phyloP scores from a whole-genome alignment of 2,888 invertebrate species.

The Heliconius hortense region DNA sequence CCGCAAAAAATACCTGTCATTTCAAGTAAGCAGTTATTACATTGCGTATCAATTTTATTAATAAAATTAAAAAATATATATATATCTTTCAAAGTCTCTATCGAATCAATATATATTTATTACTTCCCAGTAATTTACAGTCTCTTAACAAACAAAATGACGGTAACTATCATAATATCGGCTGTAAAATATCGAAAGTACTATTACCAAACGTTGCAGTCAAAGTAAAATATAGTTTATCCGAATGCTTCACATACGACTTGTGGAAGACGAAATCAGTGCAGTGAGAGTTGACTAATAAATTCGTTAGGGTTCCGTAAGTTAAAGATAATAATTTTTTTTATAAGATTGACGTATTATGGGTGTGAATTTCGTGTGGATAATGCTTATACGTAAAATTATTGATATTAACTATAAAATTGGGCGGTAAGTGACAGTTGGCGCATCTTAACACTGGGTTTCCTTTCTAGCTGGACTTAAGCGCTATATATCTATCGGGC shows the following conservation, averaged over 20 bases:
- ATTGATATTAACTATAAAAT: background rate
- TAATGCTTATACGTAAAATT: background rate
- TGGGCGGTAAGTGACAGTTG: background rate
- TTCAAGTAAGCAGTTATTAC: background rate
- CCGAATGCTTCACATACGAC: background rate
- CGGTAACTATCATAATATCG: slow-evolving; percentile 4
- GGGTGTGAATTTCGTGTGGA: background rate
- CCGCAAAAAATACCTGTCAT: background rate
- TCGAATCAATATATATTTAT: slow-evolving; percentile 26
- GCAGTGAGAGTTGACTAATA: background rate
- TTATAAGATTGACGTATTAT: too few relatives aligned
- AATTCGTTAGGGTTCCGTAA: slow-evolving; percentile 5
- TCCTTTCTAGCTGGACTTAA: background rate
- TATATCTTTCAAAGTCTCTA: slow-evolving; percentile 13
- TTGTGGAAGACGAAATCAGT: slow-evolving; percentile 4
- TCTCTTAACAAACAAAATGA: slow-evolving; percentile 10
- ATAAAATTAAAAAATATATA: slow-evolving; percentile 1
- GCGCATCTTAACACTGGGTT: background rate
- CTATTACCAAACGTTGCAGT: slow-evolving; percentile 10
- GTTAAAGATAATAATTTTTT: too few relatives aligned
- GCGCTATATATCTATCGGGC: background rate
- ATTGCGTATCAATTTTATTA: background rate
- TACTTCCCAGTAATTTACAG: slow-evolving; percentile 23
- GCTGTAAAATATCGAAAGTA: slow-evolving; percentile 11
- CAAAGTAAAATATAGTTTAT: slow-evolving; percentile 14